Conservation (phyloP, 2,888 invertebrate species). For the Sinodicranocentrus sp. region DNA sequence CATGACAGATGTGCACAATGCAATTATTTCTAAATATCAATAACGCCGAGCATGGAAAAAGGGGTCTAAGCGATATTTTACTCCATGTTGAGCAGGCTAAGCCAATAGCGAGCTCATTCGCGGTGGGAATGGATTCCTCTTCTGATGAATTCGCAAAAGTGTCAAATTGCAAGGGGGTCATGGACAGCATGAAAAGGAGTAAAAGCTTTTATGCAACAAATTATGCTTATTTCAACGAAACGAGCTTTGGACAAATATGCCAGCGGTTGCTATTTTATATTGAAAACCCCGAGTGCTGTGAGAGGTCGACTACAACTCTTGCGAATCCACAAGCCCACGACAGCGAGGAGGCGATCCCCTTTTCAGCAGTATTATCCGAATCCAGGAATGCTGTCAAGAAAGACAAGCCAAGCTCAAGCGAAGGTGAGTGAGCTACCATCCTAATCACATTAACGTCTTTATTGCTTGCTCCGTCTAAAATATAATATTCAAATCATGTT, state of each 20-base stretch:
- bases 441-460: no score
- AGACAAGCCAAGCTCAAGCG: constrained; percentile 72
- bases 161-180: constrained; percentile 35
- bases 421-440: no score
- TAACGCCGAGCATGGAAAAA: no score
- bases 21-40: no score
- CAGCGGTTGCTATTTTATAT: constrained; percentile 67
- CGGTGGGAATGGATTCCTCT: not conserved
- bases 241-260: constrained; percentile 65
- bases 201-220: not conserved
- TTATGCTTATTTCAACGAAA: constrained; percentile 25
- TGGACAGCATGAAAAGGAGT: constrained; percentile 21
- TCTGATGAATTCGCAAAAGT: not conserved
- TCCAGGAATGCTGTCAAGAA: constrained; percentile 34
- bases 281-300: constrained; percentile 72
- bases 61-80: no score
- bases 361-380: constrained; percentile 12
- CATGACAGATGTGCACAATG: no score
- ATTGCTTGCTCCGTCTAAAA: no score
- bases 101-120: not conserved
- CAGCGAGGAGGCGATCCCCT: constrained; percentile 22
- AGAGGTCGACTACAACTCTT: not conserved
- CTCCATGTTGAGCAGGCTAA: no score
- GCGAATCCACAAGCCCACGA: not conserved
- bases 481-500: no score